Base-by-base conservation (phyloP, 1,140 invertebrate genomes). In the Adelges cooleyi region DNA sequence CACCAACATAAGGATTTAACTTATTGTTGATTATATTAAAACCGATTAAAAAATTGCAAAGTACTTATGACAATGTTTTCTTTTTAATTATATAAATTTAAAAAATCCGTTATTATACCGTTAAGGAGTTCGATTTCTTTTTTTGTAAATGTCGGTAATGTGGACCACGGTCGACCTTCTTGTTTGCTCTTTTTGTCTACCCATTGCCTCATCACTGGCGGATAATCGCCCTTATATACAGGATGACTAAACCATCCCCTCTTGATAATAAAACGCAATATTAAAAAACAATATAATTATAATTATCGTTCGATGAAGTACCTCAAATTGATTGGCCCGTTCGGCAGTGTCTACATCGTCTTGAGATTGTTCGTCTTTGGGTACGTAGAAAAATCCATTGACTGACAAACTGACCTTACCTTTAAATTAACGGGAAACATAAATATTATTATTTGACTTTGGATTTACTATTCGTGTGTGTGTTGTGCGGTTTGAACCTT, bases 161-260 rank as follows among this genome's bases (percentile, higher is more conserved):
- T 76, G 2, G 84, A 85, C 44, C 72, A 70, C 0, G 66, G 66
- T 54, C 75, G 79, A 3, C 80, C 80, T 74, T 86, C 82, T 50
- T 75, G 70, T 36, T 73, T 74, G 71, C 83, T 84, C 15, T 79
- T 76, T 6, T 71, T 69, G 11, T 73, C 75, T 2, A 86, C 74
- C 25, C 76, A 76, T 20, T 80, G 72, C 66, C 79, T 80, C 73
- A 86, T 77, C 18, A 81, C 73, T 66, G 73, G 66, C 2, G 84
- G 83, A 70, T 84, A 86, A 68, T 85, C 80, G 8, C 84, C 84
- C n/a, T 73, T 70, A 68, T 80, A 82, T 59, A 86, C 81, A 9
- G 84, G 83, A 74, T 84, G 75, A 1, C 75, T 79, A 68, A 79
- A 84, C 77, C 80, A 81, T 6, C 78, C 78, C 36, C 71, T 68